These are phyloP conservation scores for Plusia festucae DNA, from an alignment of 2,888 invertebrate genomes.

Conservation along the genomic window DNA sequence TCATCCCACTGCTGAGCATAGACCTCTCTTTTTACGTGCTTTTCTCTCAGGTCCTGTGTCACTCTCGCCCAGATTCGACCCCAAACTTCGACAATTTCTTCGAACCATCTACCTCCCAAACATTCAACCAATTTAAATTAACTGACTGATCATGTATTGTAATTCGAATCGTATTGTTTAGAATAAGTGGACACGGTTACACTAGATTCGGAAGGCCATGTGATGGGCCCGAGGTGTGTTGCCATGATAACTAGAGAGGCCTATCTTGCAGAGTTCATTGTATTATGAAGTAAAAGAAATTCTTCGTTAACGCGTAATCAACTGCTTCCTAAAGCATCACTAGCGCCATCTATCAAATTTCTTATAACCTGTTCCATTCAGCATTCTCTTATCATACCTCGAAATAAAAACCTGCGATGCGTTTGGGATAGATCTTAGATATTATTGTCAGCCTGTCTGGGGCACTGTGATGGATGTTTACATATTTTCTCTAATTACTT, in stretches of 20 bases:
- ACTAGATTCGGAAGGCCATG: background rate
- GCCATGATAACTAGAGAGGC: background rate
- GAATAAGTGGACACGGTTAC: too few species aligned
- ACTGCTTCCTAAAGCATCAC: background rate
- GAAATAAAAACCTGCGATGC: background rate
- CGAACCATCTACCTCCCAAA: too few species aligned
- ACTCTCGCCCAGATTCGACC: too few species aligned
- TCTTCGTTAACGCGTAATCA: background rate
- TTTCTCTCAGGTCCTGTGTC: too few species aligned
- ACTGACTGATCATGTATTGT: too few species aligned
- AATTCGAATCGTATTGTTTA: too few species aligned
- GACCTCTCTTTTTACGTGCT: too few species aligned
- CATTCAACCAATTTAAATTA: too few species aligned
- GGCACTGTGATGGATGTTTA: conserved; percentile 1
- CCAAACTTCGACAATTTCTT: too few species aligned
- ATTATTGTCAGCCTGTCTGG: background rate
- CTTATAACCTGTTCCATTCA: conserved; percentile 4
- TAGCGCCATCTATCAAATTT: conserved; percentile 4
- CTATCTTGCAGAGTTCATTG: background rate
- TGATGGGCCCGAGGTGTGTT: background rate
- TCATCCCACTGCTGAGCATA: too few species aligned
- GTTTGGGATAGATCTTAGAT: conserved; percentile 1
- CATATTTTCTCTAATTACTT: conserved; percentile 3
- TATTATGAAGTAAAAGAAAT: background rate
- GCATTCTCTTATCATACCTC: background rate